Evolutionary conservation across 1,140 invertebrate genomes (phyloP).

Genomic region (Aleiodes sp.): DNA sequence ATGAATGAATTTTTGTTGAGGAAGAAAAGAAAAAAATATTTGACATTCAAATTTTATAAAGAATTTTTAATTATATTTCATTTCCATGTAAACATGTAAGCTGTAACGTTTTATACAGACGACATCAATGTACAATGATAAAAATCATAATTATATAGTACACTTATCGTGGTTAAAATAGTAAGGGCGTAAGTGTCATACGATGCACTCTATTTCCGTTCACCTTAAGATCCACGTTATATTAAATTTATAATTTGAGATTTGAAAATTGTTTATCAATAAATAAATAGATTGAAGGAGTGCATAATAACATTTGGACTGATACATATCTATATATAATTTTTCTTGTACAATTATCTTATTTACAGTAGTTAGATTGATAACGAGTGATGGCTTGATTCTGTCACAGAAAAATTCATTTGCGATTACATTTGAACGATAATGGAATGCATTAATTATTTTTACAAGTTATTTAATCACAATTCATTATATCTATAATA

Average conservation of each 20-base stretch:
- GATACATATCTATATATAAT: no score
- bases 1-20: background rate
- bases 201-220: background rate
- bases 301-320: conserved; percentile 25
- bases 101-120: conserved; percentile 51
- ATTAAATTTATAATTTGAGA: background rate
- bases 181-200: background rate
- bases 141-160: conserved; percentile 13
- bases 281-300: conserved; percentile 39
- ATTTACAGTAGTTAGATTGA: no score
- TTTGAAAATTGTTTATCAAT: conserved; percentile 29
- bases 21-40: background rate
- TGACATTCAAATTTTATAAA: conserved; percentile 20
- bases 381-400: no score
- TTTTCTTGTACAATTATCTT: no score
- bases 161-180: background rate
- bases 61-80: conserved; percentile 33
- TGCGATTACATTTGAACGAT: no score
- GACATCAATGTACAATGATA: conserved; percentile 49
- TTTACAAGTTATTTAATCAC: conserved; percentile 33
- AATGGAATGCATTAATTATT: no score
- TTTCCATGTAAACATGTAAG: conserved; percentile 37
- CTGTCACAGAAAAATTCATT: no score
- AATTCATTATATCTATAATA: no score
- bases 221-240: background rate